These are phyloP conservation scores for Drepana arcuata DNA, from an alignment of 1,140 invertebrate genomes.

Conservation along the genomic window DNA sequence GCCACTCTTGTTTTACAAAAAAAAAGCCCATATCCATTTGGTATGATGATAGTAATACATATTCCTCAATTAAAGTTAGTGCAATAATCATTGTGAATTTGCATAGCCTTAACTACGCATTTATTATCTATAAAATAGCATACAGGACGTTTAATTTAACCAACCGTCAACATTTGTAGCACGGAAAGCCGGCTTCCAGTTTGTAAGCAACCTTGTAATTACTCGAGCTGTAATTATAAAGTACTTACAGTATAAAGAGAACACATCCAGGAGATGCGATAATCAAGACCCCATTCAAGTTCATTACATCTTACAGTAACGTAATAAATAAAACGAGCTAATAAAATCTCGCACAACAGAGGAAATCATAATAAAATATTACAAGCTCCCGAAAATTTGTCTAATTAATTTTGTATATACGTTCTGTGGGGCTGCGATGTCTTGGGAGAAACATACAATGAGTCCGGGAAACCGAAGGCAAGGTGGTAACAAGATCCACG, in stretches of 20 bases:
- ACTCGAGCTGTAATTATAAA: constrained; percentile 67
- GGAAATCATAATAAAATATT: constrained; percentile 70
- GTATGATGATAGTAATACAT: too few relatives aligned
- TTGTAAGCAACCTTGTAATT: constrained; percentile 64
- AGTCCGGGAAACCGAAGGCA: constrained; percentile 47
- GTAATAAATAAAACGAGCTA: constrained; percentile 65
- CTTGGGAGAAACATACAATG: constrained; percentile 63
- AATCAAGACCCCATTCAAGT: constrained; percentile 64
- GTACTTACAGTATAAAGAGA: constrained; percentile 46
- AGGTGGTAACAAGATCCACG: constrained; percentile 56
- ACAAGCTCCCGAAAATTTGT: constrained; percentile 63
- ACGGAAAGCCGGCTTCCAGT: constrained; percentile 45
- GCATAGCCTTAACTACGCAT: too few relatives aligned
- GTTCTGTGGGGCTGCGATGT: constrained; percentile 52
- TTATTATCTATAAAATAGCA: constrained; percentile 48
- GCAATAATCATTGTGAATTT: too few relatives aligned
- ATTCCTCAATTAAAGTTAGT: too few relatives aligned
- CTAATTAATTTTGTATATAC: constrained; percentile 70
- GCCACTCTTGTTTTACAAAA: too few relatives aligned
- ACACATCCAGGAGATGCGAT: too few relatives aligned
- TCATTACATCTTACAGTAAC: constrained; percentile 46
- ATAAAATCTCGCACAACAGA: constrained; percentile 61
- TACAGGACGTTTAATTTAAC: constrained; percentile 63
- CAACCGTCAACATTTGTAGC: constrained; percentile 54
- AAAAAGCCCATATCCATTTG: too few relatives aligned